These are phyloP conservation scores for Dromaius novaehollandiae DNA, from an alignment of 2,113 vertebrate genomes.

Conservation along the genomic window DNA sequence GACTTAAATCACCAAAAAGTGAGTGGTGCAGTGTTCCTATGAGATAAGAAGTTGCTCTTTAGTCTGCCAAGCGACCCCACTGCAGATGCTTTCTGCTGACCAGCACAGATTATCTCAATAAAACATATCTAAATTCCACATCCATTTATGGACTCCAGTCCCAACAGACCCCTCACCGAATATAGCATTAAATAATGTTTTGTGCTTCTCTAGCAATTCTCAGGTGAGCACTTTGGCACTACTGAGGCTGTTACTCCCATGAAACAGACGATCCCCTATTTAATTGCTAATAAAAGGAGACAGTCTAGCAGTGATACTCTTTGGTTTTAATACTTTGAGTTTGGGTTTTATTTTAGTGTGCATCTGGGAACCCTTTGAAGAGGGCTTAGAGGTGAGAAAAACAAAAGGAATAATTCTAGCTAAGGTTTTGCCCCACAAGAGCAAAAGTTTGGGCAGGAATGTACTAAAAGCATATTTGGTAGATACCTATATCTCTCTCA, in stretches of 20 bases:
- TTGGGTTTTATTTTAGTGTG: neutral
- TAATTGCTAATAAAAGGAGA: neutral
- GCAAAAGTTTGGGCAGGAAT: neutral
- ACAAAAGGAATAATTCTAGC: neutral
- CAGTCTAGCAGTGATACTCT: neutral
- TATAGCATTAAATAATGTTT: neutral
- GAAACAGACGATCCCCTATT: neutral
- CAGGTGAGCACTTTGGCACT: neutral
- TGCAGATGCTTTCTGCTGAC: constrained; percentile 17
- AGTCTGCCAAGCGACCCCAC: neutral
- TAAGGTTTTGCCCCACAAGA: neutral
- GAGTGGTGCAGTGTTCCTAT: neutral
- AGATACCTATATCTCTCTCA: neutral
- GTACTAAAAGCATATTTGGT: neutral
- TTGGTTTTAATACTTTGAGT: too few species aligned
- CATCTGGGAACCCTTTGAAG: neutral
- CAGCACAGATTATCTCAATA: constrained; percentile 19
- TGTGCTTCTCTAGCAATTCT: neutral
- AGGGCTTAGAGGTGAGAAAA: neutral
- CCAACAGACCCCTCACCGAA: neutral
- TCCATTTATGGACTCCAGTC: neutral
- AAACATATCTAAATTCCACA: constrained; percentile 24
- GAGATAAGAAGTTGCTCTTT: constrained; percentile 13
- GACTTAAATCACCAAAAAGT: neutral
- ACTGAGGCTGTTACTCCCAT: neutral